Evolutionary conservation across 2,888 invertebrate species (phyloP), one percentile per base, ranked within the genome.

Genomic region (Parnassius smintheus): DNA sequence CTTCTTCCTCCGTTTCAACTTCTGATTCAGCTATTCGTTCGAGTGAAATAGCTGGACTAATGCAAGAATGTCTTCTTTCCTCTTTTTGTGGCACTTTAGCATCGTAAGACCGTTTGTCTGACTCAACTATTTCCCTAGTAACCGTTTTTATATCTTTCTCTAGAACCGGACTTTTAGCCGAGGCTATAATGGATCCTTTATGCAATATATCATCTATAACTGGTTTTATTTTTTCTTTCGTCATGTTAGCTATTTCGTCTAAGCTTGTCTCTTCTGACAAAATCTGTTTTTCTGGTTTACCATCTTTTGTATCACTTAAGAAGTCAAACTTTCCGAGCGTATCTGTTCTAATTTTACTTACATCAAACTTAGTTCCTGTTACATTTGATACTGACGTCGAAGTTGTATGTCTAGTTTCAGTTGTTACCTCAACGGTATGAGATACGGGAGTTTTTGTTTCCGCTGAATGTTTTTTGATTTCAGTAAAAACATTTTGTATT

Each of bases 21-120:
- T 91, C 91, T 61, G 91, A 91, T 71, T 91, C 91, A 44, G 91
- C 83, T 52, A 91, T 91, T 66, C 91, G 83, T 78, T 91, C 91
- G 10, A 91, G 74, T 13, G 91, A 91, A 60, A 91, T 85, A 13
- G 91, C 91, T 51, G 91, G 91, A 66, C 91, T 91, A 3, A 91
- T 85, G 68, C 91, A 91, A 1, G 91, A 91, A 78, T 90, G 91
- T 68, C 91, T 77, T 18, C 91, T 80, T 72, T 91, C 91, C 46
- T 90, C 89, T 77, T 87, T 90, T 44, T 81, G 83, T 0, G 91
- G 91, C 25, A 87, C 85, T 78, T 91, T 91, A n/a, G 88, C 82
- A 70, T 91, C 91, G 61, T 91, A 91, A 0, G 88, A 89, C 58
- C 91, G 73, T 69, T 86, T 90, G 74, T 91, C 91, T 2, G 78